Evolutionary conservation across 2,797 vertebrate species (phyloP), one percentile per base, ranked within the genome.

Genomic region (Gallirallus australis): DNA sequence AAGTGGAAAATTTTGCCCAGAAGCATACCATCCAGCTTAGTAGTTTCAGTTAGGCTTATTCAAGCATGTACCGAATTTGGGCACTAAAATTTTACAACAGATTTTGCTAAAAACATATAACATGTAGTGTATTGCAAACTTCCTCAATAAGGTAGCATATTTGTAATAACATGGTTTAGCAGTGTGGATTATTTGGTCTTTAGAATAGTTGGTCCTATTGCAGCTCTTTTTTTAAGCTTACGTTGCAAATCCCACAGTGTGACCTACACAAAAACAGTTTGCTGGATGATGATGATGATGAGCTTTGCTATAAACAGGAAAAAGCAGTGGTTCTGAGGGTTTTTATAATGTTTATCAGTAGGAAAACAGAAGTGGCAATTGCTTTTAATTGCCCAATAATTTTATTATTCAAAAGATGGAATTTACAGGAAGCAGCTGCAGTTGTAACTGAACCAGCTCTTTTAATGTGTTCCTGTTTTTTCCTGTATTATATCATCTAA

Each of bases 391-490:
- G 92, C 91, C 37, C 93, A 84, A 53, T 80, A 95, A 95, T 92
- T 95, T 93, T 96, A 95, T 95, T 96, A 86, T 93, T 96, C 93
- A 94, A 85, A 97, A 96, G 95, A 87, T 88, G 73, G 87, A 85
- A 77, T 93, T 97, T 97, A 86, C 86, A 92, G 64, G 89, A 88
- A 97, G 80, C 94, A 97, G 94, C 95, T 96, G 96, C 93, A 90
- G 85, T 97, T 91, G 52, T 90, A 96, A 91, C 89, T 83, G 90
- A 95, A 93, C 82, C 69, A 83, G 78, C 76, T 94, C 76, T 91
- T 95, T 94, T 88, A 93, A 95, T 84, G 72, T 89, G 66, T 77
- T 94, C 79, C 81, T 93, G 80, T 39, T 95, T 94, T 92, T 90
- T 89, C 72, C 83, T 92, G 71, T 64, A 78, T 91, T 94, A 33